phyloP scores from a whole-genome alignment of 2,888 invertebrate species.

The Baccha elongata region DNA sequence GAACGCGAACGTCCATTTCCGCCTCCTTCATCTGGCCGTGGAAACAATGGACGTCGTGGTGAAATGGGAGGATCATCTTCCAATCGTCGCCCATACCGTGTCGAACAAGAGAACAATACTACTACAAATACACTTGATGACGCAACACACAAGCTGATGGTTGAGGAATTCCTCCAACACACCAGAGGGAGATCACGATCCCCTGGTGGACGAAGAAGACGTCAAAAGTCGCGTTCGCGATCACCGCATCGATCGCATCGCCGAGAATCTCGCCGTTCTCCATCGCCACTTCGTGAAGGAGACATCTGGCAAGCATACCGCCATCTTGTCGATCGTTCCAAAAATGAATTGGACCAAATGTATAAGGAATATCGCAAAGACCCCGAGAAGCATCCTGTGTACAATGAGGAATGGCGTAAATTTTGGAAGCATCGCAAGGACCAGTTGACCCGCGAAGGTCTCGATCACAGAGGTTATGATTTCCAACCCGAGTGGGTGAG shows the following conservation, averaged over 20 bases:
- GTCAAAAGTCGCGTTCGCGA: constrained; percentile 74
- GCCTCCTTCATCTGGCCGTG: constrained; percentile 19
- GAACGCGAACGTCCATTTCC: constrained; percentile 1
- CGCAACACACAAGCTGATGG: constrained; percentile 79
- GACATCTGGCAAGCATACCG: constrained; percentile 80
- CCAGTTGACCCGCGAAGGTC: constrained; percentile 84
- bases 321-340: constrained; percentile 78
- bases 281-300: constrained; percentile 78
- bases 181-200: constrained; percentile 63
- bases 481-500: constrained; percentile 94
- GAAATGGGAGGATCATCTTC: constrained; percentile 1
- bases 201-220: constrained; percentile 45
- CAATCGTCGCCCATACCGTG: constrained; percentile 45
- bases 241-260: constrained; percentile 40
- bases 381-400: constrained; percentile 92
- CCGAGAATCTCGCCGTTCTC: constrained; percentile 73
- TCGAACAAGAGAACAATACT: no score
- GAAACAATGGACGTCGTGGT: constrained; percentile 16
- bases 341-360: constrained; percentile 83
- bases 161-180: constrained; percentile 78
- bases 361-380: constrained; percentile 85
- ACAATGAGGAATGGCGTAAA: constrained; percentile 93
- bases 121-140: constrained; percentile 75
- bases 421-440: constrained; percentile 93
- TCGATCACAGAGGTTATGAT: constrained; percentile 89